Evolutionary conservation across 2,113 vertebrate species (phyloP).

Genomic region (Dipodomys ordii): DNA sequence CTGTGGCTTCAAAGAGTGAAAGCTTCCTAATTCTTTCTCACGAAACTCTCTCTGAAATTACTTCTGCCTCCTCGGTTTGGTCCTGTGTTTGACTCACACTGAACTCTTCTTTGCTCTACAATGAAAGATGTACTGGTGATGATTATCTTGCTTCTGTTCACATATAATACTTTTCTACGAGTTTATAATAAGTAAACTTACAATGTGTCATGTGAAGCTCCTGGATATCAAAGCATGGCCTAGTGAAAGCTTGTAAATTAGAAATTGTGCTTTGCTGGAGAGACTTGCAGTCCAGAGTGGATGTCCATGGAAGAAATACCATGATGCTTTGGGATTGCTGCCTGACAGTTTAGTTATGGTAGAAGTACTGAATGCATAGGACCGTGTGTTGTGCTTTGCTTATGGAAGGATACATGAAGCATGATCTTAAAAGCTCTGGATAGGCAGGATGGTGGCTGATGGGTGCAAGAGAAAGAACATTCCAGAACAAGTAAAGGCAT

Average conservation of each 20-base stretch:
- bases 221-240: not conserved
- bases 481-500: not conserved
- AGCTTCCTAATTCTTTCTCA: not conserved
- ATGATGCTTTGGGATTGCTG: not conserved
- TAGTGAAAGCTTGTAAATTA: not conserved
- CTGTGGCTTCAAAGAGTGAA: not conserved
- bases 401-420: not conserved
- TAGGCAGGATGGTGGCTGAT: not conserved
- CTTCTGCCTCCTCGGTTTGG: not conserved
- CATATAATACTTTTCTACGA: not conserved
- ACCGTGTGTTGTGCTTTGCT: not conserved
- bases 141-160: not conserved
- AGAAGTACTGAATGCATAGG: not conserved
- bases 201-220: not conserved
- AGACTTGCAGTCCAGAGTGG: not conserved
- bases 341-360: fast-evolving
- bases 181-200: not conserved
- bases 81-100: not conserved
- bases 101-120: not conserved
- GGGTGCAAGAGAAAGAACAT: not conserved
- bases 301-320: not conserved
- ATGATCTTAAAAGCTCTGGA: not conserved
- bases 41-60: not conserved
- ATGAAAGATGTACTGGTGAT: not conserved
- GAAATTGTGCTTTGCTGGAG: not conserved